Conservation (phyloP, 2,888 invertebrate species). For the Cephus pulcher region DNA sequence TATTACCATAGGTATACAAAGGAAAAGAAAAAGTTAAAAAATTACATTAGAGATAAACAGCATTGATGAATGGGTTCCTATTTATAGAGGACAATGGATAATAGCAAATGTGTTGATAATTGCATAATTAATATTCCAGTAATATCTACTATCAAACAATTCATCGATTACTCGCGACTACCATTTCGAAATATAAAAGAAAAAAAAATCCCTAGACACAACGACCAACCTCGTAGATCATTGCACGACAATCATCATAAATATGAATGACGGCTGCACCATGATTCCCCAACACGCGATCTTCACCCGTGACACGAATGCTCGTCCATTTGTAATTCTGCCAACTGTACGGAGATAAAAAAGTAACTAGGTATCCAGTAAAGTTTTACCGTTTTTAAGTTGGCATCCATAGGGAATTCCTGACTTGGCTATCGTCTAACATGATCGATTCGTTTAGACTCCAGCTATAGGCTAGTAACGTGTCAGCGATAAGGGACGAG, state of each 20-base stretch:
- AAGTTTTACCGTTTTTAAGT: neutral
- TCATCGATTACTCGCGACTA: neutral
- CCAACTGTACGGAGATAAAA: neutral
- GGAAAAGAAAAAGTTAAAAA: neutral
- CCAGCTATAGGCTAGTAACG: neutral
- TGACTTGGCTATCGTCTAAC: neutral
- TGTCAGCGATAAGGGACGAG: neutral
- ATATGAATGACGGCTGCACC: neutral
- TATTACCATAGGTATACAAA: neutral
- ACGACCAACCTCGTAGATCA: neutral
- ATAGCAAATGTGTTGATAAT: neutral
- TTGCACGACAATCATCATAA: neutral
- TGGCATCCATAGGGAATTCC: neutral
- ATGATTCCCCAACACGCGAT: neutral
- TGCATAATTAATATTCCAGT: neutral
- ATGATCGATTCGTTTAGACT: neutral
- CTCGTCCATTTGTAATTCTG: neutral
- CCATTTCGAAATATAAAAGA: neutral
- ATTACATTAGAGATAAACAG: neutral
- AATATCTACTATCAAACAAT: neutral
- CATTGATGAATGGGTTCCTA: neutral
- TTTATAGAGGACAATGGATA: neutral
- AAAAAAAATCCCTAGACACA: neutral
- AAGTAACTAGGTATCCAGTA: neutral
- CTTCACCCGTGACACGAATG: neutral